These are phyloP conservation scores for Platynereis dumerilii DNA, from an alignment of 2,888 invertebrate genomes.

Conservation along the genomic window DNA sequence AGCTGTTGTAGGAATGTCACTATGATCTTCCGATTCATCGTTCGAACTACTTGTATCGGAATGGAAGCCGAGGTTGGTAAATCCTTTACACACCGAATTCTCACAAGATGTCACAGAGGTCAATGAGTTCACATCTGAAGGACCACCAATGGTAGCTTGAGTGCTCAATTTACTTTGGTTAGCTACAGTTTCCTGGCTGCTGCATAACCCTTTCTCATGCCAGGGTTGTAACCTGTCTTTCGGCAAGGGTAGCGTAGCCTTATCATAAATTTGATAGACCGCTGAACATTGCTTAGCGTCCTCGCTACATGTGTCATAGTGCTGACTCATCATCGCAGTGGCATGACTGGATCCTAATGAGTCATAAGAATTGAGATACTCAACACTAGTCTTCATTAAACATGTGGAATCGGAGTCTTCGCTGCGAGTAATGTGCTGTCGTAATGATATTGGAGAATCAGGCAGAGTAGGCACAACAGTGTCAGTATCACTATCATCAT, in stretches of 20 bases:
- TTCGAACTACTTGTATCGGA: not conserved
- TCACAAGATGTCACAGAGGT: slow-evolving; percentile 18
- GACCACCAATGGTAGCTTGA: not conserved
- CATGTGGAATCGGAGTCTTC: not conserved
- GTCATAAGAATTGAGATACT: slow-evolving; percentile 6
- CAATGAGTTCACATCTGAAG: slow-evolving; percentile 1
- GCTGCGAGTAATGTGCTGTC: not conserved
- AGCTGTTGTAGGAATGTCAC: too few species aligned
- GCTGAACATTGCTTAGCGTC: not conserved
- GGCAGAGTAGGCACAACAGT: not conserved
- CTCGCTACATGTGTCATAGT: not conserved
- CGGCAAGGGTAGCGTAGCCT: not conserved
- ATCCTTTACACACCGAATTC: slow-evolving; percentile 3
- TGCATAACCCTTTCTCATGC: not conserved
- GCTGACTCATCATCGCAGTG: too few species aligned
- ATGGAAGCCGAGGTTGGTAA: not conserved
- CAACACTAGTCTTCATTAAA: not conserved
- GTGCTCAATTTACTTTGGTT: not conserved
- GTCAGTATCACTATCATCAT: not conserved
- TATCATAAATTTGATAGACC: not conserved
- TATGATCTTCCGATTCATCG: not conserved
- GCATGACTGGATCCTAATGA: slow-evolving; percentile 3
- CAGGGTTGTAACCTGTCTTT: not conserved
- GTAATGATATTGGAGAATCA: not conserved
- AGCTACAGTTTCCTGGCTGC: not conserved